Percentiles rank a stretch among this genome's conserved stretches.
phyloP scores from a whole-genome alignment of 2,113 vertebrate species.

The Ascaphus truei region DNA sequence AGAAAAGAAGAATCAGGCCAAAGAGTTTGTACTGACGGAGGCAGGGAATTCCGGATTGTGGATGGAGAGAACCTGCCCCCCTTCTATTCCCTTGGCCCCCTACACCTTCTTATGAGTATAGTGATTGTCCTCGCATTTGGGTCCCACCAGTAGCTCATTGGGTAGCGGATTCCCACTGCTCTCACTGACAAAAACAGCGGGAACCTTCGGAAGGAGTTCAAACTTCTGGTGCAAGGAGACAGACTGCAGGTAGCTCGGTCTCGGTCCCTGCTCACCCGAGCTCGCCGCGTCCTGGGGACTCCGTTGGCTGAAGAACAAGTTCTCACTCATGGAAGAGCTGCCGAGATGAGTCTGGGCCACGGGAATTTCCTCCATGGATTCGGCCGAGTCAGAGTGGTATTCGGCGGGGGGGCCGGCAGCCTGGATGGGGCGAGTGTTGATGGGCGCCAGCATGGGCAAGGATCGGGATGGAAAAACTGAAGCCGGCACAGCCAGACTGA shows the following conservation, averaged over 20 bases:
- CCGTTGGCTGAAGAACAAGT: conserved; percentile 12
- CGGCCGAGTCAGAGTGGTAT: conserved; percentile 78
- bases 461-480: conserved; percentile 61
- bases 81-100: conserved; percentile 45
- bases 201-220: conserved; percentile 59
- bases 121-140: neutral
- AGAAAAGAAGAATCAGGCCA: neutral
- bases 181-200: conserved; percentile 70
- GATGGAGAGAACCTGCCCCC: conserved; percentile 24
- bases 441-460: conserved; percentile 43
- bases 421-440: conserved; percentile 45
- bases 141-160: neutral
- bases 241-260: conserved; percentile 49
- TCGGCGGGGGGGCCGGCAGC: conserved; percentile 64
- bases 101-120: conserved; percentile 52
- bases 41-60: conserved; percentile 3
- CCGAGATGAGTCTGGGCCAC: conserved; percentile 77
- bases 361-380: conserved; percentile 86
- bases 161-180: conserved; percentile 62
- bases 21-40: neutral
- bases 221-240: conserved; percentile 38
- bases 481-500: conserved; percentile 54
- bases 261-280: conserved; percentile 37
- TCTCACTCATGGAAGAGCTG: conserved; percentile 53
- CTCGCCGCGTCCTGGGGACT: conserved; percentile 2